Evolutionary conservation across 1,140 invertebrate species (phyloP).

Genomic region (Oncopodura yosiiana): DNA sequence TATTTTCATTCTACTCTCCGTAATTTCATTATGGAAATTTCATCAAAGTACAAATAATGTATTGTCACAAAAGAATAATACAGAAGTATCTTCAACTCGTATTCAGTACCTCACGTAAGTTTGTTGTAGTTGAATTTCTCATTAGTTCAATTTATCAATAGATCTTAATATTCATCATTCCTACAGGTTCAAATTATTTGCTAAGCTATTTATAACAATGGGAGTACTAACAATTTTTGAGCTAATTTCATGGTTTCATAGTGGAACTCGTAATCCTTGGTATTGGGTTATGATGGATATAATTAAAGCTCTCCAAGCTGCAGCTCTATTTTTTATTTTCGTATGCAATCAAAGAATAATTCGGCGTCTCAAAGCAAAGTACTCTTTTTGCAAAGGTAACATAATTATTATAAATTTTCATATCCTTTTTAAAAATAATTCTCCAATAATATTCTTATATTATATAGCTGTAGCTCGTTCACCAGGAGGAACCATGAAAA

Average conservation of each 20-base stretch:
- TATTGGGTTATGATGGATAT: constrained; percentile 1
- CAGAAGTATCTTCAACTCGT: constrained; percentile 7
- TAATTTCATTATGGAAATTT: background rate
- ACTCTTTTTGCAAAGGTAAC: background rate
- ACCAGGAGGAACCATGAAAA: too few relatives aligned
- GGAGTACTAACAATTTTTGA: constrained; percentile 10
- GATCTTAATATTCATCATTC: background rate
- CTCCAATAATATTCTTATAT: too few relatives aligned
- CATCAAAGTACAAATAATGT: background rate
- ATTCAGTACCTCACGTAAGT: constrained; percentile 3
- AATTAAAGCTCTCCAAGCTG: constrained; percentile 1
- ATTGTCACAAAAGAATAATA: background rate
- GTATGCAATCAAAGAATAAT: constrained; percentile 1
- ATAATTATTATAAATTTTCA: too few relatives aligned
- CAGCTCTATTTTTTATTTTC: constrained; percentile 13
- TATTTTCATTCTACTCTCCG: constrained; percentile 1
- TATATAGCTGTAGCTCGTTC: too few relatives aligned
- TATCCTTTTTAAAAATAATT: too few relatives aligned
- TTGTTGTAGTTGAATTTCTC: background rate
- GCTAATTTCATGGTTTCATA: background rate
- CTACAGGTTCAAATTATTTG: constrained; percentile 8
- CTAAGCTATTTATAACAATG: constrained; percentile 2
- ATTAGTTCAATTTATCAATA: background rate
- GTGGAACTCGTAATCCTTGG: background rate
- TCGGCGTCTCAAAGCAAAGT: background rate